Conservation (phyloP, 1,140 invertebrate genomes). For the Heliconius nattereri region DNA sequence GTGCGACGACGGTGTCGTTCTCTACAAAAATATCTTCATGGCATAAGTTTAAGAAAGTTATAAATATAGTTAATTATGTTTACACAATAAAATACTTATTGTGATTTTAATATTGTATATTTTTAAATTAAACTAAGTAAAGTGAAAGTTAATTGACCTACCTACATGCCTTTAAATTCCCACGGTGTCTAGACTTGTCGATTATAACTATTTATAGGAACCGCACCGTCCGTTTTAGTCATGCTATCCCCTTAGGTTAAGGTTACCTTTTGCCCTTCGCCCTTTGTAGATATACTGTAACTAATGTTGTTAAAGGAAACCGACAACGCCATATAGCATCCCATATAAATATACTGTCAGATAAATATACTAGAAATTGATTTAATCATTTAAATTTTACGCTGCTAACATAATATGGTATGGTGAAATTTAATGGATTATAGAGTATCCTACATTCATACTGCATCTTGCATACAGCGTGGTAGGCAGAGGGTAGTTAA, state of each 20-base stretch:
- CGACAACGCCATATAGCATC: not conserved
- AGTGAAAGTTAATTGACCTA: not conserved
- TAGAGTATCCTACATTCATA: too few relatives aligned
- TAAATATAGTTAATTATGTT: not conserved
- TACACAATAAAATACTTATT: not conserved
- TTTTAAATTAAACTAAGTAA: not conserved
- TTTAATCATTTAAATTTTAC: not conserved
- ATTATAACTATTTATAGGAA: slow-evolving; percentile 27
- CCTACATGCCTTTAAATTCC: slow-evolving; percentile 8
- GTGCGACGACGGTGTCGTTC: too few relatives aligned
- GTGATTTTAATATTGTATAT: not conserved
- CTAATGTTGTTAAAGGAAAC: slow-evolving; percentile 35
- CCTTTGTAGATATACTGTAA: slow-evolving; percentile 31
- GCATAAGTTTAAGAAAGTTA: too few relatives aligned
- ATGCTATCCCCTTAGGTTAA: slow-evolving; percentile 27
- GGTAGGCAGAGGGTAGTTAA: too few relatives aligned
- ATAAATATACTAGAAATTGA: not conserved
- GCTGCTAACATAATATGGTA: too few relatives aligned
- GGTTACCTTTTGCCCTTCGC: slow-evolving; percentile 36
- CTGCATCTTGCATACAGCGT: too few relatives aligned
- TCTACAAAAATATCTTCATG: too few relatives aligned
- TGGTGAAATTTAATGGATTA: too few relatives aligned
- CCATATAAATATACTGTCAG: not conserved
- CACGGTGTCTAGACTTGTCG: slow-evolving; percentile 20
- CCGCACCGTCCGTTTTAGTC: slow-evolving; percentile 20